These are phyloP conservation scores for Drosophila quadrilineata DNA, from an alignment of 1,140 invertebrate species.

Conservation along the genomic window DNA sequence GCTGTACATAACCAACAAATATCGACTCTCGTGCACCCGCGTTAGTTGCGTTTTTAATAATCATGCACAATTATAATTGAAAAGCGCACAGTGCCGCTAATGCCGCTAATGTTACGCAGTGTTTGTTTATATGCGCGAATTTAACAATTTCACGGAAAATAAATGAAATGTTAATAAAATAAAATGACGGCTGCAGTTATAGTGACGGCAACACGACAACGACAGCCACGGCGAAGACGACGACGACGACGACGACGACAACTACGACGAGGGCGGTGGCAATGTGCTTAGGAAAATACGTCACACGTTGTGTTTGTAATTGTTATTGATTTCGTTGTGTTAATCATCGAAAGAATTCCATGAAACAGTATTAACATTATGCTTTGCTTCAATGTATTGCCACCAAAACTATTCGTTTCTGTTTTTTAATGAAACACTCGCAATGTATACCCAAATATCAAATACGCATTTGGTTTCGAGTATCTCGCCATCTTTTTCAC, in stretches of 20 bases:
- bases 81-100: too few relatives aligned
- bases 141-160: too few relatives aligned
- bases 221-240: conserved; percentile 1
- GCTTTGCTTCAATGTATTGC: conserved; percentile 2
- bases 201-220: background rate
- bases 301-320: conserved; percentile 2
- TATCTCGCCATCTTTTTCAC: background rate
- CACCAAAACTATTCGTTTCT: conserved; percentile 6
- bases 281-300: background rate
- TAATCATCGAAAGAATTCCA: conserved; percentile 8
- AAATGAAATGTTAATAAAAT: too few relatives aligned
- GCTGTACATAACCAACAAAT: conserved; percentile 71
- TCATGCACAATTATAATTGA: too few relatives aligned
- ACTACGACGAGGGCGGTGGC: background rate
- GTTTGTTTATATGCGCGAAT: too few relatives aligned
- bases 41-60: too few relatives aligned
- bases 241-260: background rate
- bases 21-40: conserved; percentile 28
- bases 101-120: too few relatives aligned
- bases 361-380: too few relatives aligned
- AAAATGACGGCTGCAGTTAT: too few relatives aligned
- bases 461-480: conserved; percentile 39
- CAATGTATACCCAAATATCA: conserved; percentile 22
- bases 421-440: conserved; percentile 24
- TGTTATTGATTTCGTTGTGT: conserved; percentile 4